Evolutionary conservation across 2,113 vertebrate genomes (phyloP).

Genomic region (Daphoenositta chrysoptera): DNA sequence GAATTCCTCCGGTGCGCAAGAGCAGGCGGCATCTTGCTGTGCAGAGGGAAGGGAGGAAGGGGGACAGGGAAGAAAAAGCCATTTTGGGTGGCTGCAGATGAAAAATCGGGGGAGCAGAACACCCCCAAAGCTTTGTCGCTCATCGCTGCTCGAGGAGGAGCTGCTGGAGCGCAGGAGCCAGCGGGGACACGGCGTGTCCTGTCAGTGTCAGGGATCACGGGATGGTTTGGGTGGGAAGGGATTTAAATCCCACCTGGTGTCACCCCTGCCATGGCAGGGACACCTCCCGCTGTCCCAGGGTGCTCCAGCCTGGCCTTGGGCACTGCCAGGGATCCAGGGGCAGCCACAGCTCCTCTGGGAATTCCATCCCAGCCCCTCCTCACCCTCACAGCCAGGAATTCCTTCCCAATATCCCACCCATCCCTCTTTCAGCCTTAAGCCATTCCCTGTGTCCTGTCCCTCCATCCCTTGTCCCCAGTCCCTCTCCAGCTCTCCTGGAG

Average conservation of each 20-base stretch:
- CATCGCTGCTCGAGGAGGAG: neutral
- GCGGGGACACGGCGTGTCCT: fast-evolving
- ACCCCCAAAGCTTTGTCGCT: fast-evolving
- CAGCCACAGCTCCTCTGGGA: neutral
- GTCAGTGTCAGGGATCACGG: fast-evolving
- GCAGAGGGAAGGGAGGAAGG: neutral
- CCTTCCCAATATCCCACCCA: neutral
- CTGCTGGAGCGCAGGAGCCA: fast-evolving
- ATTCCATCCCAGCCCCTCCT: neutral
- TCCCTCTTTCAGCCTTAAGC: fast-evolving
- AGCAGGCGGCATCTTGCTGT: fast-evolving
- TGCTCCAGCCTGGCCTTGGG: fast-evolving
- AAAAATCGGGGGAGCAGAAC: neutral
- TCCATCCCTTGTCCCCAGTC: neutral
- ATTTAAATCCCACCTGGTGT: neutral
- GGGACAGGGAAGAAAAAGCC: neutral
- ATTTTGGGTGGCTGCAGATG: fast-evolving
- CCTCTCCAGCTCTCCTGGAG: neutral
- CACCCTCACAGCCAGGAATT: neutral
- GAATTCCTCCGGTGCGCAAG: neutral
- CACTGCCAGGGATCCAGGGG: neutral
- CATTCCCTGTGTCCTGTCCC: neutral
- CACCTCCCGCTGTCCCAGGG: fast-evolving
- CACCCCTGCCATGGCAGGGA: neutral
- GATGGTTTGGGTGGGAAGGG: neutral